Evolutionary conservation across 2,113 vertebrate genomes (phyloP).

Genomic region (Lepus timidus): DNA sequence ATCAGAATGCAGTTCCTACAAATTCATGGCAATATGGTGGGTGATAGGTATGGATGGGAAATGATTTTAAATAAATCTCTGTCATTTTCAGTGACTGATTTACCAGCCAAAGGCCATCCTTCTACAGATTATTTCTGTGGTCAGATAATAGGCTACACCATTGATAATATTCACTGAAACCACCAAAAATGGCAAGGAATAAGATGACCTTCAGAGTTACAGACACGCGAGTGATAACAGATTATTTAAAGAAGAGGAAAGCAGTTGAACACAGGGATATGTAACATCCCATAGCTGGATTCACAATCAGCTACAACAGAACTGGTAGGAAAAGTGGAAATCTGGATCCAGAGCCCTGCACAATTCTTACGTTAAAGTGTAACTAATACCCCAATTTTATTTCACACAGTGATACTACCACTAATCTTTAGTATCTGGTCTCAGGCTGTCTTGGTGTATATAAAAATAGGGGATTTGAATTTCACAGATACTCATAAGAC

Average conservation of each 20-base stretch:
- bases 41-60: background rate
- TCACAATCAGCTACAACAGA: conserved; percentile 54
- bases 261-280: conserved; percentile 21
- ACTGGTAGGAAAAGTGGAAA: conserved; percentile 6
- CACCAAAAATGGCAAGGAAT: conserved; percentile 30
- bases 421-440: conserved; percentile 48
- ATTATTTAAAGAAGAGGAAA: conserved; percentile 43
- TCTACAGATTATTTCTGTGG: background rate
- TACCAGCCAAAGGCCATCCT: conserved; percentile 27
- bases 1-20: conserved; percentile 44
- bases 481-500: conserved; percentile 35
- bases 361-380: conserved; percentile 19
- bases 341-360: background rate
- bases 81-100: conserved; percentile 50
- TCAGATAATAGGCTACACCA: background rate
- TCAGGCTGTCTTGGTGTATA: background rate
- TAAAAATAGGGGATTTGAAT: conserved; percentile 41
- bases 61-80: conserved; percentile 59
- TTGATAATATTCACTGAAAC: conserved; percentile 25
- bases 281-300: conserved; percentile 44
- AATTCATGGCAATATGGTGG: background rate
- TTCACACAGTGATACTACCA: conserved; percentile 15
- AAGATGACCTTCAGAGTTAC: conserved; percentile 23
- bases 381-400: conserved; percentile 46
- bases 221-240: conserved; percentile 47